Evolutionary conservation across 2,888 invertebrate genomes (phyloP), one percentile per base, ranked within the genome.

Genomic region (Patella ulyssiponensis): DNA sequence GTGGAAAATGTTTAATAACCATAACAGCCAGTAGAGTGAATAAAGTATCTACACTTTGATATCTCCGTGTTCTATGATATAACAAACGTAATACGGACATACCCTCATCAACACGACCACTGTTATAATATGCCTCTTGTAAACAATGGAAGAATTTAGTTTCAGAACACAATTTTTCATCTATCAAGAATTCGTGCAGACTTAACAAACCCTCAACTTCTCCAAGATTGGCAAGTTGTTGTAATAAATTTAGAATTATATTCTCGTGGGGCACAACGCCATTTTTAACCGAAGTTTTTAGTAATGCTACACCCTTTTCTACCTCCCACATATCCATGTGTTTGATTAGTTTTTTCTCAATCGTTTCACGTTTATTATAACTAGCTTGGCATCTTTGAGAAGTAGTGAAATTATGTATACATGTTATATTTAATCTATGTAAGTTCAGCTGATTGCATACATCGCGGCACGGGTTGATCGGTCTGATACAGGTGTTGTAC

Each of bases 71-170:
- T 17, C 78, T 75, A 64, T 82, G 80, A 77, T 83, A 85, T 2
- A 83, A 44, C 5, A 81, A 77, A 53, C 81, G 72, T 56, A 85
- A 69, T 27, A 80, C 71, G 53, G 53, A 58, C 3, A 85, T 80
- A 64, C 83, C 84, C 69, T 85, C 85, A 9, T 81, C 79, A 27
- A 85, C 71, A 17, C 81, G 53, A 11, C 84, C 85, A 77, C 84
- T 83, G 71, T 85, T 82, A 71, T 78, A 82, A 78, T 83, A 85
- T 12, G 84, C 85, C 56, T 82, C 72, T n/a, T 79, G 56, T n/a
- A 84, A 72, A 77, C 77, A 80, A 56, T 76, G 58, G 56, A 80
- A 82, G 75, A 84, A 83, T 14, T 71, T 74, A 0, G 76, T 70
- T n/a, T 81, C 78, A 12, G 80, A 77, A 58, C 79, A 76, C 15